These are phyloP conservation scores for Magallana gigas DNA, from an alignment of 1,140 invertebrate genomes.

Conservation along the genomic window DNA sequence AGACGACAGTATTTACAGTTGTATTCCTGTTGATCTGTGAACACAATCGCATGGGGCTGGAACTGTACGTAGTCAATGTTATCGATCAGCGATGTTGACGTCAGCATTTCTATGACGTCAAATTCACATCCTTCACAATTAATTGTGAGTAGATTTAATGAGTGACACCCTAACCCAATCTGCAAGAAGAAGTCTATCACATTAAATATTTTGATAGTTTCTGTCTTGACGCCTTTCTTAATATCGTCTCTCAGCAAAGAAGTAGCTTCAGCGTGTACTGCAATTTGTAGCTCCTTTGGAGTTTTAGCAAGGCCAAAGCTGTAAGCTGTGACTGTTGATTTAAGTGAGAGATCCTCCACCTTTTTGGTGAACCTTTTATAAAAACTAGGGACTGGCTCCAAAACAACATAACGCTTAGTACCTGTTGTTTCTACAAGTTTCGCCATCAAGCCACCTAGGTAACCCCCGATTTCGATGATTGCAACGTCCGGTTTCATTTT, in stretches of 20 bases:
- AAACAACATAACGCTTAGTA: background rate
- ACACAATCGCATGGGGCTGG: conserved; percentile 34
- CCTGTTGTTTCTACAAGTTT: background rate
- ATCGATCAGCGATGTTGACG: conserved; percentile 24
- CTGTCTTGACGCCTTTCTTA: background rate
- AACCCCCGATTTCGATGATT: conserved; percentile 4
- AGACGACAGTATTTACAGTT: conserved; percentile 40
- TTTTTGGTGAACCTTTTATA: background rate
- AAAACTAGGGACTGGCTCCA: background rate
- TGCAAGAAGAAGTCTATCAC: background rate
- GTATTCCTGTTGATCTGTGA: background rate
- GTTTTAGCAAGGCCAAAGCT: conserved; percentile 5
- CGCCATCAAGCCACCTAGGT: background rate
- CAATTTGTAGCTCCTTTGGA: background rate
- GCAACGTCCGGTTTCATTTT: background rate
- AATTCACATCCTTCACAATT: conserved; percentile 55
- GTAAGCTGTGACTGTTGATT: background rate
- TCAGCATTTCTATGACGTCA: conserved; percentile 35
- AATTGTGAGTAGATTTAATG: conserved; percentile 44
- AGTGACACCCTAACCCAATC: background rate
- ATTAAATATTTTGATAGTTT: background rate
- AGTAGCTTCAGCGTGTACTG: background rate
- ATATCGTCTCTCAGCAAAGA: background rate
- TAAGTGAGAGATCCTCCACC: background rate
- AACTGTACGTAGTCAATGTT: conserved; percentile 45